phyloP scores from a whole-genome alignment of 2,797 vertebrate species.

The Zenarchopterus dispar region DNA sequence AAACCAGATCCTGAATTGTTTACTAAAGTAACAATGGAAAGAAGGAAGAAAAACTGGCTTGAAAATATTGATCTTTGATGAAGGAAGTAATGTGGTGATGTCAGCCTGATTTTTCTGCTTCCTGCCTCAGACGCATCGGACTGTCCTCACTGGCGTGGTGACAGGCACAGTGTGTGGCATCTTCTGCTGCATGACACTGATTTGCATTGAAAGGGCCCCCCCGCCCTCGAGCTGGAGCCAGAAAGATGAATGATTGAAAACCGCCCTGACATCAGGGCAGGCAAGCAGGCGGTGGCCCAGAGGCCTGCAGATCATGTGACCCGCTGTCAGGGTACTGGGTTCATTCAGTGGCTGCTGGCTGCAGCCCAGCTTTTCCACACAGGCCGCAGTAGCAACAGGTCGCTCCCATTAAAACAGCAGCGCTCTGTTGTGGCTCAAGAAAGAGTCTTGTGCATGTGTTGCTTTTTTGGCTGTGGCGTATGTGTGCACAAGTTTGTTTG shows the following conservation, averaged over 20 bases:
- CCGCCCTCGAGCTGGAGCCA: conserved; percentile 48
- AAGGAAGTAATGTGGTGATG: conserved; percentile 62
- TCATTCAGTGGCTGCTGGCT: conserved; percentile 84
- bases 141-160: conserved; percentile 51
- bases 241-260: conserved; percentile 82
- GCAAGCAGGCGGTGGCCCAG: conserved; percentile 69
- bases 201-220: conserved; percentile 76
- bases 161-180: conserved; percentile 62
- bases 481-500: conserved; percentile 64
- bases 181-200: conserved; percentile 69
- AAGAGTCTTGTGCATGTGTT: conserved; percentile 71
- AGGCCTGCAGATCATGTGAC: conserved; percentile 82
- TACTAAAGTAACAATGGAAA: conserved; percentile 23
- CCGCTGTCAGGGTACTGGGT: conserved; percentile 83
- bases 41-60: conserved; percentile 45
- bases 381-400: conserved; percentile 81
- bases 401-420: conserved; percentile 82
- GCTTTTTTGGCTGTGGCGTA: conserved; percentile 69
- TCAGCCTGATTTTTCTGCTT: conserved; percentile 59
- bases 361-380: conserved; percentile 79
- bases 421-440: conserved; percentile 79
- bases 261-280: conserved; percentile 63
- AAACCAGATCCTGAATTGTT: conserved; percentile 26
- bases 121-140: conserved; percentile 60
- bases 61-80: conserved; percentile 57